These are phyloP conservation scores for Siniperca chuatsi DNA, from an alignment of 2,113 vertebrate species.

Conservation along the genomic window DNA sequence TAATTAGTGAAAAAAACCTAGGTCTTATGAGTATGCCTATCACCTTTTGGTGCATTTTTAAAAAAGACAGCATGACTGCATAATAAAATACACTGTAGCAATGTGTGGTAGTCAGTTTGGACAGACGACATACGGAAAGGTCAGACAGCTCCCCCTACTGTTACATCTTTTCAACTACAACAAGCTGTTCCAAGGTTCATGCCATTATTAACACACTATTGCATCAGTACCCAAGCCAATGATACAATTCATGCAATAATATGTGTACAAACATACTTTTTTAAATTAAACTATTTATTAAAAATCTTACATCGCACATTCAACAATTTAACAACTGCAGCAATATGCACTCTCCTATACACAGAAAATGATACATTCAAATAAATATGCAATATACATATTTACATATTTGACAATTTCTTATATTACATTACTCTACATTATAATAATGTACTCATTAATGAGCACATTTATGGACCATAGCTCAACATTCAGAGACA, in stretches of 20 bases:
- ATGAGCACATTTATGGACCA: constrained; percentile 26
- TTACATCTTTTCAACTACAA: constrained; percentile 32
- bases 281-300: constrained; percentile 44
- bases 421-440: constrained; percentile 48
- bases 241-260: background rate
- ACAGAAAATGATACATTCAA: constrained; percentile 43
- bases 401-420: constrained; percentile 52
- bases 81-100: background rate
- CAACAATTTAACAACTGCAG: constrained; percentile 44
- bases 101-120: background rate
- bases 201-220: constrained; percentile 23
- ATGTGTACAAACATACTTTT: background rate
- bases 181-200: constrained; percentile 13
- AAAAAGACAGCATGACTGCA: background rate
- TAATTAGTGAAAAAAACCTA: background rate
- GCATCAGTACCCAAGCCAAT: constrained; percentile 34
- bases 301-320: constrained; percentile 51
- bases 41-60: background rate
- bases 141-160: constrained; percentile 64
- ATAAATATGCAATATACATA: constrained; percentile 68
- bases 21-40: background rate
- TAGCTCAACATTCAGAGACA: constrained; percentile 23
- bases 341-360: constrained; percentile 33
- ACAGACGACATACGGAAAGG: background rate
- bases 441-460: constrained; percentile 16